Percentiles rank a stretch among this genome's conserved stretches.
These are phyloP conservation scores for Aelia acuminata DNA, from an alignment of 2,888 invertebrate genomes.

Conservation along the genomic window DNA sequence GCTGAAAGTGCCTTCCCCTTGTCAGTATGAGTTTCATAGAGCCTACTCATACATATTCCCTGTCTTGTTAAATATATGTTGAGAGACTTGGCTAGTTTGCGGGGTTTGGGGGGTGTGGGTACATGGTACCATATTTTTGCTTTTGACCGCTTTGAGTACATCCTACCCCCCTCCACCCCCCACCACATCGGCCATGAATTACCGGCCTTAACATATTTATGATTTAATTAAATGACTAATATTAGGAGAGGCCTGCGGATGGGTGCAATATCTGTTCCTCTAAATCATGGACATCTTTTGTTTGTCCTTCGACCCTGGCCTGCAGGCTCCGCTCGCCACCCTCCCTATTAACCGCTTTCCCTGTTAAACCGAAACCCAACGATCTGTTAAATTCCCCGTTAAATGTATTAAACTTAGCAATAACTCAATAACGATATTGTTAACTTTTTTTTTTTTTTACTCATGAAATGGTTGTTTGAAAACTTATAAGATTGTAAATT, in stretches of 20 bases:
- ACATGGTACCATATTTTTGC: background rate
- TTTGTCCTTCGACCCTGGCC: background rate
- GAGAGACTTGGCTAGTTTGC: background rate
- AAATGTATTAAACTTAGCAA: background rate
- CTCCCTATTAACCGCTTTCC: background rate
- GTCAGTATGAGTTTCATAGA: no score
- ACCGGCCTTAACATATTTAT: slow-evolving; percentile 56
- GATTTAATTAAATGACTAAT: slow-evolving; percentile 58
- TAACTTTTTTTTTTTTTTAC: no score
- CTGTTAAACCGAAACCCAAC: background rate
- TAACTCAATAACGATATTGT: no score
- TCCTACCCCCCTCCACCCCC: background rate
- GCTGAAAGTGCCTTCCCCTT: no score
- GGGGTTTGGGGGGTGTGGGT: background rate
- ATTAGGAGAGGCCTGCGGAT: background rate
- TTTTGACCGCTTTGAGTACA: background rate
- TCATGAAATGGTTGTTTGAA: no score
- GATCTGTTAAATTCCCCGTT: background rate
- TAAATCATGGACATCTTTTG: slow-evolving; percentile 55
- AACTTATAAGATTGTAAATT: no score
- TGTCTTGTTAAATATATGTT: background rate
- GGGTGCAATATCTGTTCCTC: slow-evolving; percentile 38
- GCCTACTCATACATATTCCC: no score
- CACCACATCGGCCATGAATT: slow-evolving; percentile 7
- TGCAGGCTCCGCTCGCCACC: background rate